Base-by-base conservation (phyloP, 2,888 invertebrate genomes). In the Hemithea aestivaria region DNA sequence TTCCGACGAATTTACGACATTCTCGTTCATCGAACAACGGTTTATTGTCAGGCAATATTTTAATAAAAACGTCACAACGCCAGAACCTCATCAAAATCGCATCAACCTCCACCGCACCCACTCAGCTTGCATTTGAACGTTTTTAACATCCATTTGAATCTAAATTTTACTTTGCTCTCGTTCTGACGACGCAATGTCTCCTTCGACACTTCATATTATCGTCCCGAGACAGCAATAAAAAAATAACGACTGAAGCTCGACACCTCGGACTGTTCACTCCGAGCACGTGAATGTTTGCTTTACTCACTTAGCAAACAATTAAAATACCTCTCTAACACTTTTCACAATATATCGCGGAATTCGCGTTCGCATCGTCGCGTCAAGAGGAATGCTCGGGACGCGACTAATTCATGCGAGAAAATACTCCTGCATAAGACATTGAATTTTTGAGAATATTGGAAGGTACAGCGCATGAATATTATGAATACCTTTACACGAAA, bases 361-460 rank as follows among this genome's bases (percentile, higher is more conserved):
- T 62, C 57, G 53, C 56, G 56, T 55, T 57, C 54, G 56, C 58
- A 56, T 62, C 52, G 58, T 52, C 58, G 58, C 58, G 63, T 61
- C 51, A 62, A 60, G 59, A 62, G 73, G 75, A 77, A 85, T 83
- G 60, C 66, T 55, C 41, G 61, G 61, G 66, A 72, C 67, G 68
- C 60, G 54, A 63, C 59, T 74, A 77, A 82, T 80, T 77, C 76
- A 77, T 66, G 77, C 80, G 76, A 66, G 69, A 68, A 74, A 80
- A 79, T 77, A 73, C 16, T 73, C 55, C 64, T 53, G 48, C 36
- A 48, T 56, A 61, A 67, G 60, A 59, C 36, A 55, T 58, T 59
- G 65, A 58, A 73, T 74, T 71, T 74, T 73, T 66, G 65, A 45
- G 47, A 57, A 58, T 56, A 53, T 51, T 34, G 20, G 21, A 21